Conservation (phyloP, 2,888 invertebrate genomes). For the Selenia dentaria region DNA sequence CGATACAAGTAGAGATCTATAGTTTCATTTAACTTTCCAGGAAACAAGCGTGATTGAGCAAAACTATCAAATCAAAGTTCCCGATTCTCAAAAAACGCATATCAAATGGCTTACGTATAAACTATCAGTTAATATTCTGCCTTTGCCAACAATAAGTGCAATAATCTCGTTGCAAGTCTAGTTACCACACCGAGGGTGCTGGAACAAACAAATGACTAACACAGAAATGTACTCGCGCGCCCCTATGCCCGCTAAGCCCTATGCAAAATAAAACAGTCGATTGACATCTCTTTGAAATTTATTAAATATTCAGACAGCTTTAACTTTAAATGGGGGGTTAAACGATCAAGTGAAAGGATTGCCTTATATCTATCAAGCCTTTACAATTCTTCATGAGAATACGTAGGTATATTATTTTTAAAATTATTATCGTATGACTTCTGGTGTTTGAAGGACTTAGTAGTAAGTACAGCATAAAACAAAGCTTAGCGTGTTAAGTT, state of each 20-base stretch:
- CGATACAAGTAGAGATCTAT: no score
- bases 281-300: conserved; percentile 84
- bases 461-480: no score
- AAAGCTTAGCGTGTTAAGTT: no score
- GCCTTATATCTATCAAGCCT: conserved; percentile 25
- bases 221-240: conserved; percentile 81
- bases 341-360: conserved; percentile 77
- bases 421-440: no score
- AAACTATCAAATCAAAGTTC: no score
- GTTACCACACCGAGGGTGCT: conserved; percentile 40
- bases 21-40: no score
- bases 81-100: no score
- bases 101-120: no score
- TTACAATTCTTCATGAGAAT: no score
- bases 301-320: conserved; percentile 82
- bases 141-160: conserved; percentile 76
- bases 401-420: no score
- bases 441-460: no score
- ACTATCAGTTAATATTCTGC: conserved; percentile 76
- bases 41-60: no score
- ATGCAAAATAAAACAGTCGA: conserved; percentile 84
- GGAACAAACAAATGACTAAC: conserved; percentile 80
- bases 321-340: conserved; percentile 76
- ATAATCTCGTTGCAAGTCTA: conserved; percentile 39
- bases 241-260: conserved; percentile 73